Conservation (phyloP, 2,888 invertebrate species). For the Lasioglossum vierecki region DNA sequence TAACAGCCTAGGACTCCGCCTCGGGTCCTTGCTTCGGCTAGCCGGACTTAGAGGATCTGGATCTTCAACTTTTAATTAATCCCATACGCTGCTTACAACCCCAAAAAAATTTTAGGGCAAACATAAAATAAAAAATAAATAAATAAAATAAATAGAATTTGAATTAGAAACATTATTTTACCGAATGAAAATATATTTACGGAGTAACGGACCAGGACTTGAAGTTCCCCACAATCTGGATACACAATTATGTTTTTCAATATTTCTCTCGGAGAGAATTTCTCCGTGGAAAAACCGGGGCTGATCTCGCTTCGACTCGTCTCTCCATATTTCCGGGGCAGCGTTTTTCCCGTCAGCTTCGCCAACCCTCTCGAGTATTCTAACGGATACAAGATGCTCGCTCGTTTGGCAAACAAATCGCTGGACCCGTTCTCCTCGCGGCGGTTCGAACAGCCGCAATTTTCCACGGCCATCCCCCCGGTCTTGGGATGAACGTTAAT, state of each 20-base stretch:
- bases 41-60: no score
- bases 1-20: no score
- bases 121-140: no score
- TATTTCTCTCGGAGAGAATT: not conserved
- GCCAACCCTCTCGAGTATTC: constrained; percentile 16
- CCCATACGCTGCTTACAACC: no score
- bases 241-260: not conserved
- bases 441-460: constrained; percentile 43
- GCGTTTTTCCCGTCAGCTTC: not conserved
- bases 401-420: constrained; percentile 68
- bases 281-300: not conserved
- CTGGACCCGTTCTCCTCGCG: constrained; percentile 35
- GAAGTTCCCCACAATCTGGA: not conserved
- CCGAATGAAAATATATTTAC: no score
- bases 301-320: not conserved
- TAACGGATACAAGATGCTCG: constrained; percentile 22
- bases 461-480: constrained; percentile 37
- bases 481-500: constrained; percentile 54
- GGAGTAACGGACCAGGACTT: no score
- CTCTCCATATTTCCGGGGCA: not conserved
- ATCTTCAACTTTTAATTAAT: no score
- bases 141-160: no score
- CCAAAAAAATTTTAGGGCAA: no score
- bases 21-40: no score
- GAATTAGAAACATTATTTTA: no score